These are phyloP conservation scores for Himalopsyche anomala DNA, from an alignment of 2,888 invertebrate species.

Conservation along the genomic window DNA sequence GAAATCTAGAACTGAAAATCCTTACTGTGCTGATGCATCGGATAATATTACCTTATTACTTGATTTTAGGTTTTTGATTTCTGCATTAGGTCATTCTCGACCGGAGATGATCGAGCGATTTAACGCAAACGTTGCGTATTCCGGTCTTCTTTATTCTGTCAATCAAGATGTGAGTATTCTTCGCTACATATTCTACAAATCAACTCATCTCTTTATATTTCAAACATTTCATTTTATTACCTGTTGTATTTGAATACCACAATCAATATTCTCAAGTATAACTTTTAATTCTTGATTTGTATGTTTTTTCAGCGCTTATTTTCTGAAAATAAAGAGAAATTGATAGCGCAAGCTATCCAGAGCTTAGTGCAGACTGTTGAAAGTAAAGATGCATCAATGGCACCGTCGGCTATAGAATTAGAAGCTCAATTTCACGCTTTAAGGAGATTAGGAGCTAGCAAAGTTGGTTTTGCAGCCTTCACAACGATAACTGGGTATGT, in stretches of 20 bases:
- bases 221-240: not conserved
- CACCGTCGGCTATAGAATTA: slow-evolving; percentile 81
- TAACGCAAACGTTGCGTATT: slow-evolving; percentile 98
- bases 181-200: not conserved
- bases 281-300: slow-evolving; percentile 58
- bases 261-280: not conserved
- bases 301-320: slow-evolving; percentile 88
- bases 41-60: not conserved
- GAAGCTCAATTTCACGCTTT: slow-evolving; percentile 98
- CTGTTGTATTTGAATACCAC: no score
- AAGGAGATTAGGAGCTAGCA: slow-evolving; percentile 94
- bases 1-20: not conserved
- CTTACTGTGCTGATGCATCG: no score
- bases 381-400: slow-evolving; percentile 71
- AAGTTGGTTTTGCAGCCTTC: slow-evolving; percentile 98
- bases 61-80: slow-evolving; percentile 76
- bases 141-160: slow-evolving; percentile 96
- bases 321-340: slow-evolving; percentile 98
- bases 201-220: slow-evolving; percentile 44
- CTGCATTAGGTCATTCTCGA: slow-evolving; percentile 76
- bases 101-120: slow-evolving; percentile 93
- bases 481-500: slow-evolving; percentile 89
- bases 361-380: slow-evolving; percentile 85
- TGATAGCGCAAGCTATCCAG: slow-evolving; percentile 93
- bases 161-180: slow-evolving; percentile 92